phyloP scores from a whole-genome alignment of 2,113 vertebrate species.

The Plestiodon gilberti region DNA sequence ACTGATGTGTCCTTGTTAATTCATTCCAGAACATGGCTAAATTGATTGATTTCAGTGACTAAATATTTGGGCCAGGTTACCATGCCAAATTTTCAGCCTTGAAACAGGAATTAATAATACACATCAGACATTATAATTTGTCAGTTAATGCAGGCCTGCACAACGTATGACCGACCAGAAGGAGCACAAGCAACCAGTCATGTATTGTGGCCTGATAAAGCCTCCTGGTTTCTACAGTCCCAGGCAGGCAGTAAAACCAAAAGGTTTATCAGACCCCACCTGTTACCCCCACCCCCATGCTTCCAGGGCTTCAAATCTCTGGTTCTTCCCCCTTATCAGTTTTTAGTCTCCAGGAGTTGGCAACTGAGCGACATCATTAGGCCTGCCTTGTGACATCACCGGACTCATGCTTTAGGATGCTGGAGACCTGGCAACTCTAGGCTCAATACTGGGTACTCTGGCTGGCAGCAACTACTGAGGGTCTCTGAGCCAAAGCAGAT shows the following conservation, averaged over 20 bases:
- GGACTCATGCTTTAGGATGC: not conserved
- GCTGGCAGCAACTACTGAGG: not conserved
- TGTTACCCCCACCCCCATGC: not conserved
- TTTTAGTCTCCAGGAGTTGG: not conserved
- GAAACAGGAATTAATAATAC: not conserved
- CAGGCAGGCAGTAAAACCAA: no score
- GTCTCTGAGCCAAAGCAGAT: not conserved
- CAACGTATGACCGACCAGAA: no score
- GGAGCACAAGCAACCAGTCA: no score
- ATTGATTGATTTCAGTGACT: not conserved
- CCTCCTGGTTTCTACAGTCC: no score
- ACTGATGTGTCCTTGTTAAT: not conserved
- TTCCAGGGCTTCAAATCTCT: not conserved
- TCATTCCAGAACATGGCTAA: not conserved
- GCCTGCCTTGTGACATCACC: not conserved
- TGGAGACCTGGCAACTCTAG: not conserved
- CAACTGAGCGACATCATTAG: not conserved
- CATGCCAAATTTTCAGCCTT: not conserved
- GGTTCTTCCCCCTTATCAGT: not conserved
- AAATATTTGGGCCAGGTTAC: not conserved
- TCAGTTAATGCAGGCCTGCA: not conserved
- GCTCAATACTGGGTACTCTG: not conserved
- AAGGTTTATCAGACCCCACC: no score
- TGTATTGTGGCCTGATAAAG: no score
- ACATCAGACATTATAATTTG: not conserved